These are phyloP conservation scores for Thymelicus acteon DNA, from an alignment of 2,888 invertebrate genomes.

Conservation along the genomic window DNA sequence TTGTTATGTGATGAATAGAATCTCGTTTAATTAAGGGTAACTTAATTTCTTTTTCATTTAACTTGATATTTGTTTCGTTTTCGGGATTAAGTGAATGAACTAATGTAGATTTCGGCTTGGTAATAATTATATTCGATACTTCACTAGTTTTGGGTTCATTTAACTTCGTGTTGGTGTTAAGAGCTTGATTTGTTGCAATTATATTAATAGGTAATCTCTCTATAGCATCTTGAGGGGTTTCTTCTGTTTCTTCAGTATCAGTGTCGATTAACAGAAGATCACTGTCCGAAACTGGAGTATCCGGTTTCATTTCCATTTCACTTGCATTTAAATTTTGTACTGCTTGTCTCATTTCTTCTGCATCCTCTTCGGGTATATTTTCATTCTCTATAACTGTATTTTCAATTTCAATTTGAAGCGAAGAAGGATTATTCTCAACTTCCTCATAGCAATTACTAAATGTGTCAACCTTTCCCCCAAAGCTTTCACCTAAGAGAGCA, in stretches of 20 bases:
- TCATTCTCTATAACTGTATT: conserved; percentile 74
- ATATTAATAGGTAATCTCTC: conserved; percentile 72
- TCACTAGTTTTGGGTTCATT: conserved; percentile 70
- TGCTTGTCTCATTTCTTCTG: conserved; percentile 93
- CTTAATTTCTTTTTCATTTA: conserved; percentile 63
- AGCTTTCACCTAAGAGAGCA: conserved; percentile 93
- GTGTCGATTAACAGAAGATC: conserved; percentile 94
- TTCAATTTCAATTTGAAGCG: conserved; percentile 74
- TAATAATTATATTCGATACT: conserved; percentile 67
- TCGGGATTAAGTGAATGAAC: conserved; percentile 57
- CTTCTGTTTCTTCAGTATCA: conserved; percentile 91
- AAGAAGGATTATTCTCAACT: conserved; percentile 69
- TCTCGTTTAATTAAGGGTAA: conserved; percentile 67
- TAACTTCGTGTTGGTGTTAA: conserved; percentile 56
- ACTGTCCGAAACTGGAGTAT: conserved; percentile 93
- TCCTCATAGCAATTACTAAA: conserved; percentile 85
- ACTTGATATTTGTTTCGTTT: conserved; percentile 60
- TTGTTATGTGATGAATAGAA: conserved; percentile 61
- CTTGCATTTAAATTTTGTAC: conserved; percentile 91
- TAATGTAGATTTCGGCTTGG: conserved; percentile 70
- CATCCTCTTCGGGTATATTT: conserved; percentile 88
- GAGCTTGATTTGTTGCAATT: conserved; percentile 63
- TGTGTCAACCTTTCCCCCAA: conserved; percentile 86
- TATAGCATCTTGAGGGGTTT: conserved; percentile 75
- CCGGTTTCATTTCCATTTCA: conserved; percentile 91